Base-by-base conservation (phyloP, 2,888 invertebrate species). In the Kryphioiulus occultus region DNA sequence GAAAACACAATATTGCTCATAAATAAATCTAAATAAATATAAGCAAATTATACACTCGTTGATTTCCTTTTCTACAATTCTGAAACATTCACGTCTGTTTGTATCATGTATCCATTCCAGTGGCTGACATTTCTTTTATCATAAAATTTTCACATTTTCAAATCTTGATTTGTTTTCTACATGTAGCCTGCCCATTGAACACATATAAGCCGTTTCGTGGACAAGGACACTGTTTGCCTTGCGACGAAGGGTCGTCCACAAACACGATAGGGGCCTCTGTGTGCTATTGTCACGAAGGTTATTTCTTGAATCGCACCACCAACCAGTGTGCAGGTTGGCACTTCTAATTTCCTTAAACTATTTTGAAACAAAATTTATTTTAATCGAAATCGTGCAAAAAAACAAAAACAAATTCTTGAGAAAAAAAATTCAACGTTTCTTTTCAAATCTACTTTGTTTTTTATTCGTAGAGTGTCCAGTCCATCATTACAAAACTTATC, bases 231-330 rank as follows among this genome's bases (percentile, higher is more conserved):
- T 83, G 83, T 9, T 83, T 83, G 83, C 30, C 30, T 32, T 83
- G 83, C 15, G 35, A 26, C 15, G 4, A 83, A 32, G 83, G 83
- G 35, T 83, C 83, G 35, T 32, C 83, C 30, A 83, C 83, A 30
- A 83, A 83, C n/a, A 83, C 83, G 17, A 35, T 83, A 3, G 83
- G 83, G 35, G 83, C 83, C 19, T 83, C 83, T 1, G 35, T 35
- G 3, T 83, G 83, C 19, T 83, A 83, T 26, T 83, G 83, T 19
- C 32, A 83, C n/a, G 17, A 83, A 83, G 83, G 83, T 17, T 83
- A 83, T 83, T 83, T 17, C 35, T 83, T 83, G 35, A 83, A 83
- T 83, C 30, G 35, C 83, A 19, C 83, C 1, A 26, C 30, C 15
- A 19, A 83, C 15, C 30, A 30, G 19, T 83, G 83, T 30, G 9